Base-by-base conservation (phyloP, 2,797 vertebrate species). In the Cottoperca gobio region DNA sequence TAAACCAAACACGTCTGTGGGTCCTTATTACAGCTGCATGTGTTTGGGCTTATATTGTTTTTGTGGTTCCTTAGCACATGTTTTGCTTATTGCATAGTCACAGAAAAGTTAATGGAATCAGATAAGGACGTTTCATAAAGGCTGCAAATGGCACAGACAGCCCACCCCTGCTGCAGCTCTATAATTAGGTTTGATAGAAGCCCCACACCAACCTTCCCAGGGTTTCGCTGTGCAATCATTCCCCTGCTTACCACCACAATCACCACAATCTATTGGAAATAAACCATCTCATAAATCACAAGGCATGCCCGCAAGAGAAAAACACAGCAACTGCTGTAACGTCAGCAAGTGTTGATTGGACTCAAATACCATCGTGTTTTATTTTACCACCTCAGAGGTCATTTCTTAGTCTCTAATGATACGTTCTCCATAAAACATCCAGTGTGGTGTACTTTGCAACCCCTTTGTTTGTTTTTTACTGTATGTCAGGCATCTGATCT, bases 41-140 rank as follows among this genome's bases (percentile, higher is more conserved):
- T 6, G 31, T 43, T 2, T 14, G 8, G 26, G n/a, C 49, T 39
- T 4, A 23, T 35, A 26, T 50, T 45, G 43, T 70, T 23, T 58
- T 12, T 62, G 35, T 5, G 40, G 2, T 21, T 33, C 31, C 62
- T 2, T 0, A n/a, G 42, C 61, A 14, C 42, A 39, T 37, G 50
- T 59, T 48, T 39, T 13, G 35, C 39, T 76, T 59, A 23, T 24
- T 59, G 49, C 8, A 0, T 6, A 66, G 70, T 35, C 50, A 53
- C 81, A 33, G 65, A 35, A 53, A 17, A 40, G 61, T 72, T 79
- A 85, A 90, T 84, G 58, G 76, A 70, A 13, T 75, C 79, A 62
- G 76, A 86, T 68, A 10, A 61, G 37, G 26, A 45, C 19, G 67
- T 72, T 85, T 82, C 35, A 85, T 85, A 74, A 91, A 84, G 78